Conservation (phyloP, 1,140 invertebrate genomes). For the Stegodyphus dumicola region DNA sequence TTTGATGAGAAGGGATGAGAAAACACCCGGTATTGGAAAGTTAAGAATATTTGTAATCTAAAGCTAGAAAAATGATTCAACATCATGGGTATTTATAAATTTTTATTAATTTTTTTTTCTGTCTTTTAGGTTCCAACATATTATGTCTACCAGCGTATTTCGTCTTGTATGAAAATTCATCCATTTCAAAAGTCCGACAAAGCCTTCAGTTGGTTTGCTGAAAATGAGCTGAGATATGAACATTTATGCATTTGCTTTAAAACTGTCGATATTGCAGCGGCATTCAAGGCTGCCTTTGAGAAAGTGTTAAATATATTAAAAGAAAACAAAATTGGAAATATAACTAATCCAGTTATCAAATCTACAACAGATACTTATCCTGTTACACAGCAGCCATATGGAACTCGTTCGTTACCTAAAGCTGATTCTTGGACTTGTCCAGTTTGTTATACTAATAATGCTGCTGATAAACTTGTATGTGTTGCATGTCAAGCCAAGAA, state of each 20-base stretch:
- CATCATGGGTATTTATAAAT: too few species aligned
- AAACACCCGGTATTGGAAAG: too few species aligned
- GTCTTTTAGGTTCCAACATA: constrained; percentile 78
- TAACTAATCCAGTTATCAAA: background rate
- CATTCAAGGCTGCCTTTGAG: constrained; percentile 70
- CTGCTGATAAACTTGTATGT: constrained; percentile 73
- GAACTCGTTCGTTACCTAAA: constrained; percentile 74
- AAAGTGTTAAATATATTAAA: constrained; percentile 53
- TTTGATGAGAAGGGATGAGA: too few species aligned
- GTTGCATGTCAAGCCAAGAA: constrained; percentile 74
- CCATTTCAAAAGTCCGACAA: constrained; percentile 77
- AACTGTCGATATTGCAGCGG: constrained; percentile 72
- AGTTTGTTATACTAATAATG: constrained; percentile 81
- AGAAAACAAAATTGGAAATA: constrained; percentile 6
- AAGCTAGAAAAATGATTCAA: too few species aligned
- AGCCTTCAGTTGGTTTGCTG: constrained; percentile 80
- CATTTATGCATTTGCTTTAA: constrained; percentile 81
- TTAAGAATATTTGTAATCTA: too few species aligned
- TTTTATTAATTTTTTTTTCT: background rate
- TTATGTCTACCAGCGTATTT: constrained; percentile 80
- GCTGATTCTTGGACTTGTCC: constrained; percentile 85
- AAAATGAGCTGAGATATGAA: constrained; percentile 76
- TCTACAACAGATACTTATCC: background rate
- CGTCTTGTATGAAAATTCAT: constrained; percentile 74
- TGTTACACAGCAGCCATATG: constrained; percentile 18